phyloP scores from a whole-genome alignment of 1,140 invertebrate species.

The Archegozetes longisetosus region DNA sequence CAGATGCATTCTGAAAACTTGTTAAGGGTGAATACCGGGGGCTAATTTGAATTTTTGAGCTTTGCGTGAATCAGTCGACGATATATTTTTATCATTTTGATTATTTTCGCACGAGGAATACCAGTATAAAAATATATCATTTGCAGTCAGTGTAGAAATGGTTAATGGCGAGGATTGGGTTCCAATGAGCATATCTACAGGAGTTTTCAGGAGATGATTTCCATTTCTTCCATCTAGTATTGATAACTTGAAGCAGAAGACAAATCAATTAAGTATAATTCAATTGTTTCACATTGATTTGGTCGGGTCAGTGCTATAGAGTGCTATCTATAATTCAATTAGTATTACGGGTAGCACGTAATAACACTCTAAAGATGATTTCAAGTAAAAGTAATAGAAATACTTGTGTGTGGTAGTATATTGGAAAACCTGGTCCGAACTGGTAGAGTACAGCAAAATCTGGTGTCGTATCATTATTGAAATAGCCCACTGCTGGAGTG shows the following conservation, averaged over 20 bases:
- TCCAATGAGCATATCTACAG: slow-evolving; percentile 47
- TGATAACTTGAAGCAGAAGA: slow-evolving; percentile 36
- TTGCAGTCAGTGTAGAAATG: slow-evolving; percentile 43
- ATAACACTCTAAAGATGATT: too few relatives aligned
- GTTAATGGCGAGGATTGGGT: slow-evolving; percentile 48
- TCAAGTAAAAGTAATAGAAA: too few relatives aligned
- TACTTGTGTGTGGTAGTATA: slow-evolving; percentile 56
- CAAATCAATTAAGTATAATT: not conserved
- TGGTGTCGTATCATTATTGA: slow-evolving; percentile 58
- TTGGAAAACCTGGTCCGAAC: slow-evolving; percentile 50
- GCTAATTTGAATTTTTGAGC: not conserved
- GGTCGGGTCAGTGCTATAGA: too few relatives aligned
- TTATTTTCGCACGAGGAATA: slow-evolving; percentile 40
- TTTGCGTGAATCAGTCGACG: not conserved
- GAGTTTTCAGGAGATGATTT: slow-evolving; percentile 38
- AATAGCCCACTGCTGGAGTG: slow-evolving; percentile 60
- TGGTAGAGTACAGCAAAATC: slow-evolving; percentile 67
- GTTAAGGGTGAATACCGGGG: not conserved
- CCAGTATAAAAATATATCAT: slow-evolving; percentile 60
- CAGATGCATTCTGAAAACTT: not conserved
- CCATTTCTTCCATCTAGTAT: slow-evolving; percentile 51
- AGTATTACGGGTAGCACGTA: too few relatives aligned
- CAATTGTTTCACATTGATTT: slow-evolving; percentile 16
- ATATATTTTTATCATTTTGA: too few relatives aligned
- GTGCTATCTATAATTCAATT: too few relatives aligned